These are phyloP conservation scores for Lithophane leautieri DNA, from an alignment of 2,888 invertebrate species.

Conservation along the genomic window DNA sequence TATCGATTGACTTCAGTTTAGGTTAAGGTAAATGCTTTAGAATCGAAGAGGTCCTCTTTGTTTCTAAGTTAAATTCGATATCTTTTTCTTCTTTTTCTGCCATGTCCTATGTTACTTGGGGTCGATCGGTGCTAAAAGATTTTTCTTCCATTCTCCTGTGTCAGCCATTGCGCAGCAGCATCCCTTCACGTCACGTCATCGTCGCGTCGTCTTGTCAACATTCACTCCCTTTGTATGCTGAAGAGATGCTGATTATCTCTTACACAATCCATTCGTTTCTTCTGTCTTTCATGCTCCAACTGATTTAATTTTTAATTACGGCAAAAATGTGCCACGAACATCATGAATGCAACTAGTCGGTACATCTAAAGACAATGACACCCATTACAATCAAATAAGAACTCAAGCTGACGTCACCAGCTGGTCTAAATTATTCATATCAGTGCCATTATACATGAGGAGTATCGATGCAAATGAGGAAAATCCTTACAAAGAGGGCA, in stretches of 20 bases:
- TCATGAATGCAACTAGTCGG: conserved; percentile 3
- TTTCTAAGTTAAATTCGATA: neutral
- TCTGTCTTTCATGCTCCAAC: neutral
- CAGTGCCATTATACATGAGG: conserved; percentile 40
- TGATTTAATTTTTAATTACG: neutral
- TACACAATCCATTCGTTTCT: neutral
- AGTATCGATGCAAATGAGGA: conserved; percentile 47
- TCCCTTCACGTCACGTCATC: neutral
- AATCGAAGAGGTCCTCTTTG: neutral
- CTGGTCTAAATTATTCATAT: conserved; percentile 52
- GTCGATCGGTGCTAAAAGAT: neutral
- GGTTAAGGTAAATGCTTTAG: neutral
- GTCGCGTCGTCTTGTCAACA: neutral
- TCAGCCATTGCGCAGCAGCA: neutral
- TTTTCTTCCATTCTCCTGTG: neutral
- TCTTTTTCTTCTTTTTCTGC: neutral
- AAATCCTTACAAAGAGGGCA: conserved; percentile 34
- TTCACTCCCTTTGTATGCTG: neutral
- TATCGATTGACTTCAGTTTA: conserved; percentile 28
- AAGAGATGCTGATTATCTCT: neutral
- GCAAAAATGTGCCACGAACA: conserved; percentile 5
- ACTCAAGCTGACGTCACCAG: conserved; percentile 31
- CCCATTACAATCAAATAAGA: conserved; percentile 34
- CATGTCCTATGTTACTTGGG: too few species aligned
- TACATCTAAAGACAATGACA: conserved; percentile 33